These are phyloP conservation scores for Trachelus stipa DNA, from an alignment of 2,888 invertebrate genomes.

Conservation along the genomic window DNA sequence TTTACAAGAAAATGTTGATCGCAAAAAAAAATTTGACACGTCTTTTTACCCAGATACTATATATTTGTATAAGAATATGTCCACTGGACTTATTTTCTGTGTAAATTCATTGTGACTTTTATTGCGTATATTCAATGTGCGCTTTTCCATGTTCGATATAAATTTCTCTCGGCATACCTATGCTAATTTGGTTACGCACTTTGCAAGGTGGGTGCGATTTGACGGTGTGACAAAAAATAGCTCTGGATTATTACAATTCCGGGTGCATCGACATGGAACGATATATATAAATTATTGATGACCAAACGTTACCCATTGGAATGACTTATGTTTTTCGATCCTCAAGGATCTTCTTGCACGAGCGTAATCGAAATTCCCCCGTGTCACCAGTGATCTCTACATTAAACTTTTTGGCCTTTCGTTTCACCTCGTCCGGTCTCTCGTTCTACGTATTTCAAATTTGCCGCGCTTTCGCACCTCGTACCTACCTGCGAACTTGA, in stretches of 20 bases:
- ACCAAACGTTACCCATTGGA: neutral
- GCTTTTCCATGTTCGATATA: neutral
- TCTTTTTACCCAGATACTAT: neutral
- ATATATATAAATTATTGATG: slow-evolving; percentile 5
- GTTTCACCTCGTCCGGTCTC: neutral
- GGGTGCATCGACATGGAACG: neutral
- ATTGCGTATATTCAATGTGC: neutral
- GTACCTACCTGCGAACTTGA: neutral
- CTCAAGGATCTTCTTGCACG: neutral
- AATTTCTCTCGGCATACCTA: neutral
- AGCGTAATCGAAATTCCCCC: neutral
- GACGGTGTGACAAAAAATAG: neutral
- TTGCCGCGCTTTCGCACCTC: neutral
- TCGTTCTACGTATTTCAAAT: neutral
- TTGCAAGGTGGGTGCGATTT: neutral
- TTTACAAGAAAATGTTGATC: too few species aligned
- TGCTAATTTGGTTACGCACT: neutral
- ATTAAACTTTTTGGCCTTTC: neutral
- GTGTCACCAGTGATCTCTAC: neutral
- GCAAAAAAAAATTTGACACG: too few species aligned
- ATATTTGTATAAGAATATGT: neutral
- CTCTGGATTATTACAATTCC: neutral
- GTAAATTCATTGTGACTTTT: neutral
- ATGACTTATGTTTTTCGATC: neutral
- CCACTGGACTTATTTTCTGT: neutral